phyloP scores from a whole-genome alignment of 2,797 vertebrate species.

The Myiotriccus ornatus region DNA sequence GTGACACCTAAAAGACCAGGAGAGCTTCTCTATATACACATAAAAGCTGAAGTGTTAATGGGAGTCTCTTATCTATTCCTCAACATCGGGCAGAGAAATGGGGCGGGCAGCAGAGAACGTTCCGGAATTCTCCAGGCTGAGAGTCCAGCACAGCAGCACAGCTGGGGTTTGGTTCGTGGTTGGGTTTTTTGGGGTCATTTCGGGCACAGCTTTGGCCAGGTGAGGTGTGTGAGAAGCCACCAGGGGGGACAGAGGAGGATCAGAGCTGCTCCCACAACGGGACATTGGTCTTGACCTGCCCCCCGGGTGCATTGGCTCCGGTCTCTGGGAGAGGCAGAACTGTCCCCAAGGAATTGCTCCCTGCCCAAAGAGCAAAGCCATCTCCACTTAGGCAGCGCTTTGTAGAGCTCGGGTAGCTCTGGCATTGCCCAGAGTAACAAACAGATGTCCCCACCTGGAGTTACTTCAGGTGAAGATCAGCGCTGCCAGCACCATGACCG shows the following conservation, averaged over 20 bases:
- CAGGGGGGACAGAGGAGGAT: background rate
- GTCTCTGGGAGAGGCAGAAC: background rate
- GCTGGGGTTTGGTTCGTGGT: background rate
- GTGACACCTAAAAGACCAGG: background rate
- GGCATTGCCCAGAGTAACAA: background rate
- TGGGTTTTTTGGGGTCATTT: background rate
- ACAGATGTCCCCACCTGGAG: background rate
- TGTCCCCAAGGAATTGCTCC: background rate
- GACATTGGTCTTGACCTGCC: background rate
- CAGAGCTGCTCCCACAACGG: background rate
- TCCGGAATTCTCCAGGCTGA: background rate
- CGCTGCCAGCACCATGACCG: background rate
- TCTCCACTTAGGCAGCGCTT: background rate
- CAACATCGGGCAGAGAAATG: background rate
- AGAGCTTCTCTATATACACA: background rate
- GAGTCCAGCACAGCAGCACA: background rate
- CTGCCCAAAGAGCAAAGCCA: background rate
- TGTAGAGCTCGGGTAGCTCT: background rate
- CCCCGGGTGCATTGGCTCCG: rapidly evolving
- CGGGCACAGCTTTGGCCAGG: background rate
- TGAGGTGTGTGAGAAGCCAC: background rate
- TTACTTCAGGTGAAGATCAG: background rate
- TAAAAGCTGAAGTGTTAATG: background rate
- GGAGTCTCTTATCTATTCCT: background rate
- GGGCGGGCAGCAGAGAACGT: background rate